phyloP scores from a whole-genome alignment of 2,888 invertebrate species.

The Cerceris rybyensis region DNA sequence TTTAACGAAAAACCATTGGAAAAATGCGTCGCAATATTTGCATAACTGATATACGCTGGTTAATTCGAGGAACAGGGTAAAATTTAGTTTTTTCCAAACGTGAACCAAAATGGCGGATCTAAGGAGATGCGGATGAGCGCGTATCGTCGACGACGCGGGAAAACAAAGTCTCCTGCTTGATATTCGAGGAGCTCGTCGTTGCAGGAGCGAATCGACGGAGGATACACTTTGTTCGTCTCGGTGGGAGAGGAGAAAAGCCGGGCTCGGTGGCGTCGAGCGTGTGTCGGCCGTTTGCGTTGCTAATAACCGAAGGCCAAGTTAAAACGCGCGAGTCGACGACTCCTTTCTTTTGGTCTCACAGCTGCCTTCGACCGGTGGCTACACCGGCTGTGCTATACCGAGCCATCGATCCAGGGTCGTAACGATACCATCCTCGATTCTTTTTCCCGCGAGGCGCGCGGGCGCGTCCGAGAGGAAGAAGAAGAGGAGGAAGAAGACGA shows the following conservation, averaged over 20 bases:
- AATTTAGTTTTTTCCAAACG: no score
- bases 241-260: conserved; percentile 44
- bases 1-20: no score
- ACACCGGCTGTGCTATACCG: conserved; percentile 44
- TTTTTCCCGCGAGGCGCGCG: conserved; percentile 11
- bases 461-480: no score
- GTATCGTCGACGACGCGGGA: no score
- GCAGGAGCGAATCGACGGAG: neutral
- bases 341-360: conserved; percentile 58
- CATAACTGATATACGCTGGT: no score
- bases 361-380: conserved; percentile 39
- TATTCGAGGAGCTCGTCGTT: neutral
- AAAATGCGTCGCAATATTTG: no score
- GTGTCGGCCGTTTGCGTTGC: conserved; percentile 55
- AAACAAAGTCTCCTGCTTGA: no score
- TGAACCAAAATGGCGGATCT: no score
- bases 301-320: conserved; percentile 75
- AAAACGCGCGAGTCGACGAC: conserved; percentile 73
- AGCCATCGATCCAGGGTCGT: conserved; percentile 58
- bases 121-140: no score
- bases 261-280: conserved; percentile 48
- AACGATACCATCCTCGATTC: conserved; percentile 57
- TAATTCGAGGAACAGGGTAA: no score
- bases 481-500: no score
- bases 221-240: conserved; percentile 40